These are phyloP conservation scores for Acipenser transmontanus DNA, from an alignment of 2,797 vertebrate species.

Conservation along the genomic window DNA sequence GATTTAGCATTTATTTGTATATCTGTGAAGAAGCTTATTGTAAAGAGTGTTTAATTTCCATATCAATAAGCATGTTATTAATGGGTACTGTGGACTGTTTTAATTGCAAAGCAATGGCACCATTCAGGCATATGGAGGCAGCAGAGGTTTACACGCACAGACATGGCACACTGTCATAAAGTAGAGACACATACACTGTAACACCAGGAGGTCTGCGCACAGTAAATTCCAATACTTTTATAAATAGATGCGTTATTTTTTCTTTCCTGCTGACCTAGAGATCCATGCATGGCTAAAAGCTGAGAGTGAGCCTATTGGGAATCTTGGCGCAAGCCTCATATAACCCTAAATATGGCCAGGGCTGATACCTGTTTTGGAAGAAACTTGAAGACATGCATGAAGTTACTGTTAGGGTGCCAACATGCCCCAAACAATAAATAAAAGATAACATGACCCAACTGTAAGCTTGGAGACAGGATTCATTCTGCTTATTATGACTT, in stretches of 20 bases:
- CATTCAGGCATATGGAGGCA: constrained; percentile 60
- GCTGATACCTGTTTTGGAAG: constrained; percentile 14
- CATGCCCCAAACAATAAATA: constrained; percentile 9
- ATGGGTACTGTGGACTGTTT: too few species aligned
- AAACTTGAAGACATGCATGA: constrained; percentile 16
- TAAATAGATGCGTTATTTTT: constrained; percentile 84
- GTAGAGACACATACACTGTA: constrained; percentile 22
- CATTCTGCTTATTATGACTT: too few species aligned
- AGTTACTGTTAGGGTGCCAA: neutral
- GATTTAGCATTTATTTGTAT: too few species aligned
- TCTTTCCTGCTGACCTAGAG: constrained; percentile 70
- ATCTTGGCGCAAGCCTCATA: constrained; percentile 48
- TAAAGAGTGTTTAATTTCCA: too few species aligned
- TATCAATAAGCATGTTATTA: too few species aligned
- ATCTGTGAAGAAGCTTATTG: too few species aligned
- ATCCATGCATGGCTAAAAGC: constrained; percentile 65
- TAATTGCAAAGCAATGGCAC: too few species aligned
- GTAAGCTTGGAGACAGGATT: too few species aligned
- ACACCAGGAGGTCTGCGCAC: constrained; percentile 29
- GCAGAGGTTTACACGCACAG: constrained; percentile 32
- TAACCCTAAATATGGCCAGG: constrained; percentile 42
- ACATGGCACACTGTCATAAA: constrained; percentile 30
- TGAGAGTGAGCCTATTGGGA: constrained; percentile 41
- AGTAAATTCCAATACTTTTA: constrained; percentile 64
- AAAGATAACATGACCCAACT: too few species aligned